Evolutionary conservation across 2,888 invertebrate genomes (phyloP).

Genomic region (Onthophagus sagittarius): DNA sequence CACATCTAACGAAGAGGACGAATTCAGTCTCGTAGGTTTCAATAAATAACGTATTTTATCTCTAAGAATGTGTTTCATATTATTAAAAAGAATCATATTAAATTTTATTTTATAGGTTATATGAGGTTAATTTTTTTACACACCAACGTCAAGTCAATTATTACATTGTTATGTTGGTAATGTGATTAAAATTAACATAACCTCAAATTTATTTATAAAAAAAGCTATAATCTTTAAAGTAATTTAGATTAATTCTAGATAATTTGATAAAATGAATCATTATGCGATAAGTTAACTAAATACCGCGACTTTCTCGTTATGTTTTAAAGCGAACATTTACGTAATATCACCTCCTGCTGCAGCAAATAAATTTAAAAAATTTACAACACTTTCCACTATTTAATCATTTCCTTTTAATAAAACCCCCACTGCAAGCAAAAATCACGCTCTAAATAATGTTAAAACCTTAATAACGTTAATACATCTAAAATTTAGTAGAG

Average conservation of each 20-base stretch:
- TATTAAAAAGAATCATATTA: neutral
- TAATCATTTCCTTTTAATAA: neutral
- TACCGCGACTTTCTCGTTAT: neutral
- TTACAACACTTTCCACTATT: neutral
- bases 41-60: neutral
- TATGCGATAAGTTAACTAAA: too few species aligned
- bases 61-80: neutral
- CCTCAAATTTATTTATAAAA: too few species aligned
- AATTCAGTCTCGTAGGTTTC: neutral
- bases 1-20: conserved; percentile 48
- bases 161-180: too few species aligned
- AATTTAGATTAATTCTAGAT: too few species aligned
- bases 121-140: neutral
- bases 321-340: neutral
- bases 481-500: conserved; percentile 22
- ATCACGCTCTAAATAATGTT: conserved; percentile 5
- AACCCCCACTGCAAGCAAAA: neutral
- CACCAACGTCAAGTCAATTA: too few species aligned
- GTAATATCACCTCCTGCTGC: neutral
- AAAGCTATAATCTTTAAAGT: too few species aligned
- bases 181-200: too few species aligned
- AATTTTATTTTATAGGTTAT: neutral
- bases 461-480: conserved; percentile 16
- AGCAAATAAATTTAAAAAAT: neutral
- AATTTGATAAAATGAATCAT: too few species aligned